Evolutionary conservation across 2,113 vertebrate species (phyloP).

Genomic region (Pogona vitticeps): DNA sequence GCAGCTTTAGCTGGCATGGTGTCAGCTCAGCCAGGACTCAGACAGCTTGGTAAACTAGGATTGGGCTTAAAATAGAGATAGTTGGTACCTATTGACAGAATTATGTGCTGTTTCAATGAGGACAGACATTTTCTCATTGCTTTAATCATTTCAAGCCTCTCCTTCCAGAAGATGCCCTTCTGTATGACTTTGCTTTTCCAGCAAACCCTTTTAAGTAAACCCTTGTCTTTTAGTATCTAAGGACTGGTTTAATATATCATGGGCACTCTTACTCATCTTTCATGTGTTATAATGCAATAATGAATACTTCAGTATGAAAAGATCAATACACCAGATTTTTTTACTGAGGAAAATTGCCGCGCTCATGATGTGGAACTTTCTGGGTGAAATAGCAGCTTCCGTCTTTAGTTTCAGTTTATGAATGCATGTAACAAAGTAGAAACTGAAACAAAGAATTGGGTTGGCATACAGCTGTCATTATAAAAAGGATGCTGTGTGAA

Average conservation of each 20-base stretch:
- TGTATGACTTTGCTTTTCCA: neutral
- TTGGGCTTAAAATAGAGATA: too few species aligned
- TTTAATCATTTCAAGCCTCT: neutral
- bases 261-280: neutral
- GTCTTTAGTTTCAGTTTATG: neutral
- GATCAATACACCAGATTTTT: neutral
- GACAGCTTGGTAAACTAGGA: too few species aligned
- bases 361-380: neutral
- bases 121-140: neutral
- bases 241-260: neutral
- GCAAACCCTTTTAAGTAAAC: neutral
- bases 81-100: neutral
- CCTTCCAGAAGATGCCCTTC: neutral
- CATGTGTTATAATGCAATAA: neutral
- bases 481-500: neutral
- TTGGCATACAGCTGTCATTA: neutral
- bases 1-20: too few species aligned
- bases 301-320: neutral
- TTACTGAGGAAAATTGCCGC: neutral
- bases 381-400: neutral
- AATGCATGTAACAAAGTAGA: neutral
- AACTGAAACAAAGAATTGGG: neutral
- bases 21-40: too few species aligned
- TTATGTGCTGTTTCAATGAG: neutral
- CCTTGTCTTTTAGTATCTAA: neutral